Base-by-base conservation (phyloP, 2,888 invertebrate species). In the Piscicola geometra region DNA sequence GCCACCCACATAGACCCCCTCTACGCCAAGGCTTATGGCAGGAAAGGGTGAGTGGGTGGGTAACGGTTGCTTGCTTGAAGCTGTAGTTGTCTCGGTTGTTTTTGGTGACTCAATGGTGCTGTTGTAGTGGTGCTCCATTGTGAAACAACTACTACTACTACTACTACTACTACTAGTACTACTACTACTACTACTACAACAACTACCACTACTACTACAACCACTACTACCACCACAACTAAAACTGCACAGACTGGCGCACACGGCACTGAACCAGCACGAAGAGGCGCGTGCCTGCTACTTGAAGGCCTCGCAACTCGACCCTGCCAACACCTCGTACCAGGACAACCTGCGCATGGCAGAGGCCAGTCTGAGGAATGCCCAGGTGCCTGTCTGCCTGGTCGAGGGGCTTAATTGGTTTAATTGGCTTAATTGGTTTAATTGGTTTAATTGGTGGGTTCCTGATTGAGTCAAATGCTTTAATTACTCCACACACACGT, bases 1-100 rank as follows among this genome's bases (percentile, higher is more conserved):
- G 96, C 99, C 3, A 88, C 99, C 75, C 89, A 90, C 47, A 89
- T 97, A 80, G 95, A 98, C 85, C 91, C 93, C 0, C 89, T 90
- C 78, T 99, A 99, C 86, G 91, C 94, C 81, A 97, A 98, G 87
- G 97, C 96, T 2, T 95, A 93, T 86, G 93, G 94, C 0, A 90
- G 97, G 77, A 89, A 96, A 84, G 97, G 93, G 86, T 78, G n/a
- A n/a, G 69, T 52, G 5, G 3, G 21, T 41, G 36, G 5, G 9
- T 28, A 30, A 52, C 25, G 28, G 5, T 33, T 9, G 36, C 32
- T n/a, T n/a, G n/a, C n/a, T 15, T 18, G 15, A 52, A 21, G 52
- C 52, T 18, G 21, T 15, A 52, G 21, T 52, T 52, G 15, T 52
- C 52, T 52, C 21, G 21, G 52, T 52, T 15, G 0, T 35, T 69